Evolutionary conservation across 2,888 invertebrate genomes (phyloP), one percentile per base, ranked within the genome.

Genomic region (Euphydryas editha): DNA sequence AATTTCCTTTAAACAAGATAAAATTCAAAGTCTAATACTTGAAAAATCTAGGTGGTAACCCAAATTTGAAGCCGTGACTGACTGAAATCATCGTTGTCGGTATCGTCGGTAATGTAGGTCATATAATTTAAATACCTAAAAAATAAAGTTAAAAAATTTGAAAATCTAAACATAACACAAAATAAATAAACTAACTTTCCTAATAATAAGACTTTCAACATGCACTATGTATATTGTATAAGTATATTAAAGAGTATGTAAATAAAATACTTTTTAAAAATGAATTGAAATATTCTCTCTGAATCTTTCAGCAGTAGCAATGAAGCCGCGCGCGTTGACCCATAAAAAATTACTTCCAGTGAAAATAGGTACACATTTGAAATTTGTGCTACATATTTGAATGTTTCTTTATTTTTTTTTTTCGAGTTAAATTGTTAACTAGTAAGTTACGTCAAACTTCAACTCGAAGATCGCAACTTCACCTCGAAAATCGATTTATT

Each of bases 291-390:
- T 76, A 80, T 79, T 80, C 77, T 81, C 75, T 76, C 78, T 78
- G 77, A 80, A 78, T 76, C 78, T 83, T 83, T 79, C 74, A 75
- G 75, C 73, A 70, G 73, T 75, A 75, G 76, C 73, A 73, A 69
- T 73, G 68, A 75, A 80, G 76, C 75, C 78, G 79, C 72, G 81
- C 71, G 81, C 84, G 73, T 76, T 81, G 83, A 84, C 84, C 84
- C 80, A 80, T 60, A 60, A 65, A 77, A 81, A 83, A 80, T 76
- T 73, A 73, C 77, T 79, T 77, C 73, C 78, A 77, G 80, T 82
- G 78, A 77, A 79, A 79, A 81, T 78, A 79, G 76, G 79, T 74
- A 76, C 73, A 73, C 72, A 77, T 69, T 76, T 76, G 73, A 75
- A 80, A 81, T 76, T 78, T 79, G 77, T 80, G 74, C 75, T 76